Conservation (phyloP, 2,888 invertebrate genomes). For the Parochlus steinenii region DNA sequence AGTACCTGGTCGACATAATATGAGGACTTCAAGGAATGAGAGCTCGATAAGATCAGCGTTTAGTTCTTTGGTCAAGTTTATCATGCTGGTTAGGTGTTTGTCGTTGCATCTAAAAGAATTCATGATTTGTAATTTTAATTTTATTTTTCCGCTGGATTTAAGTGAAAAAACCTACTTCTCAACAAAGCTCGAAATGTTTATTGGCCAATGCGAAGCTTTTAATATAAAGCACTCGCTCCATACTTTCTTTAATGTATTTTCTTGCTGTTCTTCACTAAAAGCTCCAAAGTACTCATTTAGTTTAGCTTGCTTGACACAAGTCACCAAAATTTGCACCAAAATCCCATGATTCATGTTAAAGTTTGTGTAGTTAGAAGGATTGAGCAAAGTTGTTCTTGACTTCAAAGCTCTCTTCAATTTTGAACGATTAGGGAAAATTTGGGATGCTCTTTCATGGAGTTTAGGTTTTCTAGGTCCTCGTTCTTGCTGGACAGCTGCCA, state of each 20-base stretch:
- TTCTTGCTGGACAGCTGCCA: constrained; percentile 71
- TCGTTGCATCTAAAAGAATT: constrained; percentile 20
- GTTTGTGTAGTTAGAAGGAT: no score
- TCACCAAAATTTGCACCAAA: constrained; percentile 40
- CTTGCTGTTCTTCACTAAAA: constrained; percentile 34
- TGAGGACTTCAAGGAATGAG: constrained; percentile 32
- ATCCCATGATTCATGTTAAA: constrained; percentile 33
- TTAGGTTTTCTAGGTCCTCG: constrained; percentile 49
- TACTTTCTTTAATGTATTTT: constrained; percentile 35
- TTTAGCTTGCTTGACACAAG: constrained; percentile 38
- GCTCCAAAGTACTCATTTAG: constrained; percentile 36
- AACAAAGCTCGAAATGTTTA: constrained; percentile 29
- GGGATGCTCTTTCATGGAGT: no score
- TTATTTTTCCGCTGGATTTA: no score
- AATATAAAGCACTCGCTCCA: constrained; percentile 43
- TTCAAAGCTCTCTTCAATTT: no score
- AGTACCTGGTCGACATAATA: constrained; percentile 34
- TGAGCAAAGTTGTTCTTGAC: no score
- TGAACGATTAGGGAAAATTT: no score
- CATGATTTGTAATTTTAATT: no score
- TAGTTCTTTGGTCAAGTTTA: constrained; percentile 28
- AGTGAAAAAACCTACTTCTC: constrained; percentile 17
- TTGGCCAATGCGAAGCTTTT: constrained; percentile 38
- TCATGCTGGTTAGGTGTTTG: constrained; percentile 23
- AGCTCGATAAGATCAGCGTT: constrained; percentile 33